Base-by-base conservation (phyloP, 2,888 invertebrate genomes). In the Stenichneumon culpator region DNA sequence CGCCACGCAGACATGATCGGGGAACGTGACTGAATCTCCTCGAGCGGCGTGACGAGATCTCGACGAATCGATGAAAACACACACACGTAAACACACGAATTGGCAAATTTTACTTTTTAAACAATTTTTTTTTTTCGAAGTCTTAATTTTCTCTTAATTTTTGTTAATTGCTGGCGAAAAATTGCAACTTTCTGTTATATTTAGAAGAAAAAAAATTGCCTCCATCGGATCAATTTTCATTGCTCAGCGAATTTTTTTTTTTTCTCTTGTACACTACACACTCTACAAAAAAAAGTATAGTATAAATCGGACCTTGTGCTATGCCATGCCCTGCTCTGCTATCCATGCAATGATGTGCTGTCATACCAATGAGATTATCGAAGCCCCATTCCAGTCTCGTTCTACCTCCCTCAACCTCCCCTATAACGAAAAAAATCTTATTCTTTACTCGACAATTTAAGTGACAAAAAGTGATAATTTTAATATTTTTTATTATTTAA, bases 271-370 rank as follows among this genome's bases (percentile, higher is more conserved):
- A 47, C 44, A 69, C 36, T 72, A 70, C 22, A 36, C 44, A 47
- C 44, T 14, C 16, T 32, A 72, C 68, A 81, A 82, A 84, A 39
- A 47, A 70, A 19, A 82, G 47, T 28, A 25, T 82, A 85, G 79
- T 75, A 65, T 75, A 82, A 85, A 79, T 79, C 85, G 89, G 87
- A 92, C 92, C 92, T 93, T 90, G 89, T 92, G 92, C 93, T 93
- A 92, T 91, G 92, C 92, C 92, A 93, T 91, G 92, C 92, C 93
- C 92, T 92, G 91, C 92, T 93, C 93, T 93, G 90, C 89, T 90
- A 89, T 92, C 89, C 91, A 92, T 90, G 93, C 93, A 93, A 93
- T 92, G 94, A 94, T 93, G 94, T 94, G 94, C 94, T 94, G 94
- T 94, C 94, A 94, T 94, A 94, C 94, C 94, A 93, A 93, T 90